Conservation (phyloP, 2,113 vertebrate genomes). For the Rhea pennata region DNA sequence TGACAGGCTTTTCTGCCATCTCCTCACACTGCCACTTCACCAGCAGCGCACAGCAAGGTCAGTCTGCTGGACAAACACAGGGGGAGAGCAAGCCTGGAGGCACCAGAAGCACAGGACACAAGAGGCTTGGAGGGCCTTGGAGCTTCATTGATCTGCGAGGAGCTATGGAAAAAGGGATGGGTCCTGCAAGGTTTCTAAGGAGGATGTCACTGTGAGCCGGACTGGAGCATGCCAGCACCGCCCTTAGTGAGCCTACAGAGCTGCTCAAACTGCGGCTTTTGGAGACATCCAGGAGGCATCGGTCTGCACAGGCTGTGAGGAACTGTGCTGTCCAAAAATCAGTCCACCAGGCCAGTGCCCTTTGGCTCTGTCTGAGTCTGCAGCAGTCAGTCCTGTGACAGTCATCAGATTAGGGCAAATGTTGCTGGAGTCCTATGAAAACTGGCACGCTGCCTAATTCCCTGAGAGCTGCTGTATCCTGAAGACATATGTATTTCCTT, state of each 20-base stretch:
- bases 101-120: neutral
- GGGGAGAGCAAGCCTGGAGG: neutral
- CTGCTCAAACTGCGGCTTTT: neutral
- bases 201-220: neutral
- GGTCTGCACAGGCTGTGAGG: neutral
- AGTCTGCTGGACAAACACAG: neutral
- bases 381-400: neutral
- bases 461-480: fast-evolving
- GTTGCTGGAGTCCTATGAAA: neutral
- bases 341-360: neutral
- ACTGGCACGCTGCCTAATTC: neutral
- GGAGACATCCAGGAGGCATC: neutral
- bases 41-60: neutral
- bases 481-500: neutral
- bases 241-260: neutral
- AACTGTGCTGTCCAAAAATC: neutral
- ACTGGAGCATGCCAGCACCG: neutral
- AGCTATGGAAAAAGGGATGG: neutral
- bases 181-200: neutral
- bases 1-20: neutral
- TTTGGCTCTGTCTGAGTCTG: neutral
- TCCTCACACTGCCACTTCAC: neutral
- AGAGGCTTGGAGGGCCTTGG: neutral
- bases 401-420: fast-evolving
- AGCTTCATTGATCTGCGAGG: neutral